Base-by-base conservation (phyloP, 2,797 vertebrate species). In the Toxotes lorentzi region DNA sequence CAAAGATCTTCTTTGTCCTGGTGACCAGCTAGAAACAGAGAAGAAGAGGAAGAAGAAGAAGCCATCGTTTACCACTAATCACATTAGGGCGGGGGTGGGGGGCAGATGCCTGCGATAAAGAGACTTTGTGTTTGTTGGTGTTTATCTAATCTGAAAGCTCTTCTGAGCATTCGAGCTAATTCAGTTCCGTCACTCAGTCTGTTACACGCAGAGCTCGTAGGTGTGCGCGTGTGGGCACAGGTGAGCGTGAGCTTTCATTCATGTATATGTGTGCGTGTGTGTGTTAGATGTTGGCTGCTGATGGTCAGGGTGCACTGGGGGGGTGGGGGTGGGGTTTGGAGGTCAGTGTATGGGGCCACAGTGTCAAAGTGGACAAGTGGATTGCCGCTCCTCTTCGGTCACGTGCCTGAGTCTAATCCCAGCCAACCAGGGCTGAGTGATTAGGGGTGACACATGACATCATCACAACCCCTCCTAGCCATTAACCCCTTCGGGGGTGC, bases 1-100 rank as follows among this genome's bases (percentile, higher is more conserved):
- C 97, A 95, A 98, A 98, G 95, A 98, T 97, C 95, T 98, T 98
- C 96, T 98, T 98, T 89, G 97, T 98, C 93, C 97, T 96, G 85
- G 97, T 98, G 95, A 98, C 97, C 96, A 98, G 96, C 97, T 98
- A 95, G 93, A 88, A 94, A 84, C 61, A 79, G 47, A 56, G 58
- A 30, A 43, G 76, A 76, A 79, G 66, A 63, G 84, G 75, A 78
- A 45, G 84, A 76, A 79, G 66, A 63, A 85, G 75, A 78, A 45
- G 84, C 66, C 70, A 69, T 78, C 70, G 34, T 91, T 92, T 79
- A 82, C 73, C 76, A 65, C 78, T 87, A 84, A 87, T 83, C 72
- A 85, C 79, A 76, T 91, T 82, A 87, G 72, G 64, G 61, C 16
- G 50, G 40, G 66, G 60, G 64, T 58, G 16, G 54, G 40, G 69